Evolutionary conservation across 2,888 invertebrate species (phyloP).

Genomic region (Apomyelois bistriatella): DNA sequence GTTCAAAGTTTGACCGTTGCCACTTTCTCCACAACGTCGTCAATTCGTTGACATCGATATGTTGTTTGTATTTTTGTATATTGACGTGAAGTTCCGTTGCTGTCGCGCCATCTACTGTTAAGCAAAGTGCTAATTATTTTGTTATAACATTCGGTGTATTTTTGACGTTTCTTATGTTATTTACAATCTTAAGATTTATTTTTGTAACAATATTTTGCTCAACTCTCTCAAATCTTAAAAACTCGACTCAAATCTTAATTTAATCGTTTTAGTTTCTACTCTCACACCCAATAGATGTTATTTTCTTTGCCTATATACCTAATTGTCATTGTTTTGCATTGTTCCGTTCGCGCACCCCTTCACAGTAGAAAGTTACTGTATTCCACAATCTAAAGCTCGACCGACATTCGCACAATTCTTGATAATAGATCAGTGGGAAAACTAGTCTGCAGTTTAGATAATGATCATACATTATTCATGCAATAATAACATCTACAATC

Average conservation of each 20-base stretch:
- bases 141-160: too few species aligned
- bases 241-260: too few species aligned
- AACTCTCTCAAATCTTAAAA: too few species aligned
- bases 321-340: neutral
- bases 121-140: too few species aligned
- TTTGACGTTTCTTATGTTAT: too few species aligned
- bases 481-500: neutral
- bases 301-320: neutral
- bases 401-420: neutral
- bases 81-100: too few species aligned
- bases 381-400: neutral
- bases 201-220: too few species aligned
- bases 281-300: too few species aligned
- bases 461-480: slow-evolving; percentile 6
- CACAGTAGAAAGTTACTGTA: neutral
- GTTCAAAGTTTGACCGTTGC: neutral
- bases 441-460: neutral
- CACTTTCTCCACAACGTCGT: neutral
- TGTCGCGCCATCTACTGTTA: too few species aligned
- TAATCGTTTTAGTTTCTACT: too few species aligned
- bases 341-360: neutral
- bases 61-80: too few species aligned
- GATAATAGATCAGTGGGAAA: slow-evolving; percentile 2
- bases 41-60: neutral
- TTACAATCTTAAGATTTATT: too few species aligned